These are phyloP conservation scores for Gandaritis pyraliata DNA, from an alignment of 2,888 invertebrate species.

Conservation along the genomic window DNA sequence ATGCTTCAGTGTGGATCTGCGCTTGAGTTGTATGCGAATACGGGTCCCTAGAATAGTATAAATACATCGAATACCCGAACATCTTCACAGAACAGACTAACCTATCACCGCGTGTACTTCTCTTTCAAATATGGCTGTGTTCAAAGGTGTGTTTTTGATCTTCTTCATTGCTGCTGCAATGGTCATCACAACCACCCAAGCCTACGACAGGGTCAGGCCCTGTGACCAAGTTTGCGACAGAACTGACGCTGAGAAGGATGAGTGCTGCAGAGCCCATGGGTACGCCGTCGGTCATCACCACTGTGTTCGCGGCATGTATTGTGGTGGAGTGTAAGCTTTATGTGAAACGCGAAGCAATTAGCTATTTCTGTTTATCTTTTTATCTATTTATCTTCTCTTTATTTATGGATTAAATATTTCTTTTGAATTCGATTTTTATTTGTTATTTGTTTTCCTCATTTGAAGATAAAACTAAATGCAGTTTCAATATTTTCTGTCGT, in stretches of 20 bases:
- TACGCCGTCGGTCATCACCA: neutral
- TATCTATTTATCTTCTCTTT: too few relatives aligned
- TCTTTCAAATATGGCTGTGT: neutral
- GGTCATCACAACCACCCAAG: conserved; percentile 2
- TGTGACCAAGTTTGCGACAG: conserved; percentile 9
- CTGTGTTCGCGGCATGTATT: conserved; percentile 4
- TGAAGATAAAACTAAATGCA: too few relatives aligned
- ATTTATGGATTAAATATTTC: too few relatives aligned
- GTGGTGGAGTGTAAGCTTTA: neutral
- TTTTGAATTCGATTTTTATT: too few relatives aligned
- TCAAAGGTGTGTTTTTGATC: neutral
- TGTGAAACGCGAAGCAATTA: too few relatives aligned
- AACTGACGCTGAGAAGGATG: neutral
- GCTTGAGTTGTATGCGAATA: too few relatives aligned
- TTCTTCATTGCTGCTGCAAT: conserved; percentile 1
- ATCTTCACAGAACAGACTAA: neutral
- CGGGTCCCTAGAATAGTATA: too few relatives aligned
- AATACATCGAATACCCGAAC: neutral
- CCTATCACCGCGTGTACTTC: neutral
- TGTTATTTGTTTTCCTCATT: too few relatives aligned
- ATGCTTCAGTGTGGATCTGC: too few relatives aligned
- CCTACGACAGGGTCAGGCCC: neutral
- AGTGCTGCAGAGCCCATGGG: conserved; percentile 4
- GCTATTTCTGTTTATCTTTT: too few relatives aligned
- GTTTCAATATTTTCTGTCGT: too few relatives aligned